Evolutionary conservation across 1,140 invertebrate species (phyloP), one percentile per base, ranked within the genome.

Genomic region (Mylabris phalerata): DNA sequence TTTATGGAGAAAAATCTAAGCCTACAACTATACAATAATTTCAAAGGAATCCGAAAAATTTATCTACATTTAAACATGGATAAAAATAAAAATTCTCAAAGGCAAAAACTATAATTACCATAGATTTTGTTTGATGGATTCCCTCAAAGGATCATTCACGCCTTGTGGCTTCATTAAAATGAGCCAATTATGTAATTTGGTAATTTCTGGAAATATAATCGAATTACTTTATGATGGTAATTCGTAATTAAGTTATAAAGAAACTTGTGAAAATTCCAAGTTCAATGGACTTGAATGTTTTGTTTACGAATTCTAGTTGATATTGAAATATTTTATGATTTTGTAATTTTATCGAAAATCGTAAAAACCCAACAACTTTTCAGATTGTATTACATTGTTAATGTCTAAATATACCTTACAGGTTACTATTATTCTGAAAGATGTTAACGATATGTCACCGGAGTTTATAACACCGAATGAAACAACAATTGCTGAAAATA

Each of bases 361-460:
- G 32, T 32, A 32, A 32, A 32, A 32, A 3, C 32, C 32, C 32
- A 32, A 32, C 32, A 32, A 32, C 32, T 32, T 32, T 32, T 32
- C 32, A 32, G 32, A 32, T 32, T 32, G 32, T 32, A 7, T 32
- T 32, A 32, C 32, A 32, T 32, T 32, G 32, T 32, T 32, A 32
- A 32, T 32, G 4, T 32, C 4, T 32, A 25, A 60, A 48, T 32
- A 7, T 60, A 61, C 63, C 66, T 76, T 77, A 39, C 76, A 93
- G 89, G 90, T 97, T 40, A 92, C 84, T 19, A 86, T 98, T 59
- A 82, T 86, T 50, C 75, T 98, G 42, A 84, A 91, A 71, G 95
- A 98, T 75, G 88, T 97, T 13, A 98, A 98, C 77, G 95, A 99
- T 74, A 87, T 93, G 80, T 82, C 90, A 9, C 95, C 96, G 0